phyloP scores from a whole-genome alignment of 2,888 invertebrate genomes.

The Steinernema carpocapsae region DNA sequence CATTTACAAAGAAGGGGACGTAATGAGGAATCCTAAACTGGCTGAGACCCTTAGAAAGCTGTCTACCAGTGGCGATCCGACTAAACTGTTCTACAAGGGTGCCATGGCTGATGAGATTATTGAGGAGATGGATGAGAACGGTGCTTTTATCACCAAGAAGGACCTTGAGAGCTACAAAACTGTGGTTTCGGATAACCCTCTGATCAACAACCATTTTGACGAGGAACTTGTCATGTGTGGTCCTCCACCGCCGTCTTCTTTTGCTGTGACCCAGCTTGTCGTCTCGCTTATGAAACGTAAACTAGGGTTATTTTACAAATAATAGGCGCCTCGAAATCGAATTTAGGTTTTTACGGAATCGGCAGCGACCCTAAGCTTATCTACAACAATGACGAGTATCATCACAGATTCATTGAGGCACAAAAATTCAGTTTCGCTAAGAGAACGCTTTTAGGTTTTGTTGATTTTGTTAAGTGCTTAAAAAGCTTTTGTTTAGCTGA shows the following conservation, averaged over 20 bases:
- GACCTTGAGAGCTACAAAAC: constrained; percentile 62
- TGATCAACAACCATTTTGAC: constrained; percentile 49
- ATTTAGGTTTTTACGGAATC: neutral
- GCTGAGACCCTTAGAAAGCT: constrained; percentile 60
- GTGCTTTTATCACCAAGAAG: constrained; percentile 57
- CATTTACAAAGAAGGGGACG: constrained; percentile 68
- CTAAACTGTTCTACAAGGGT: constrained; percentile 67
- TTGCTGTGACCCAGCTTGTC: constrained; percentile 79
- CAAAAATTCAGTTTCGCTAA: constrained; percentile 90
- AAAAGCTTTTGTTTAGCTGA: constrained; percentile 28
- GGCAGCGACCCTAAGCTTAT: neutral
- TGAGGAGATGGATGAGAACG: constrained; percentile 65
- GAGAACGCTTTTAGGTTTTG: constrained; percentile 67
- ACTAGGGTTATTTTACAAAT: neutral
- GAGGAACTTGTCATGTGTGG: constrained; percentile 78
- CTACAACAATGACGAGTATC: neutral
- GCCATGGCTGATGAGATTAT: constrained; percentile 66
- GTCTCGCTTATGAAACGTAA: constrained; percentile 66
- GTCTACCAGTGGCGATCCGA: constrained; percentile 63
- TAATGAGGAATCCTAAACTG: constrained; percentile 60
- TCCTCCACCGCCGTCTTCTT: constrained; percentile 86
- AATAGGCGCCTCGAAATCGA: constrained; percentile 72
- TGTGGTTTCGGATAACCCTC: constrained; percentile 59
- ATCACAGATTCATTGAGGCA: constrained; percentile 83
- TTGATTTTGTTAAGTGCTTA: neutral